Percentiles rank a stretch among this genome's conserved stretches.
These are phyloP conservation scores for Centruroides vittatus DNA, from an alignment of 1,140 invertebrate species.

Conservation along the genomic window DNA sequence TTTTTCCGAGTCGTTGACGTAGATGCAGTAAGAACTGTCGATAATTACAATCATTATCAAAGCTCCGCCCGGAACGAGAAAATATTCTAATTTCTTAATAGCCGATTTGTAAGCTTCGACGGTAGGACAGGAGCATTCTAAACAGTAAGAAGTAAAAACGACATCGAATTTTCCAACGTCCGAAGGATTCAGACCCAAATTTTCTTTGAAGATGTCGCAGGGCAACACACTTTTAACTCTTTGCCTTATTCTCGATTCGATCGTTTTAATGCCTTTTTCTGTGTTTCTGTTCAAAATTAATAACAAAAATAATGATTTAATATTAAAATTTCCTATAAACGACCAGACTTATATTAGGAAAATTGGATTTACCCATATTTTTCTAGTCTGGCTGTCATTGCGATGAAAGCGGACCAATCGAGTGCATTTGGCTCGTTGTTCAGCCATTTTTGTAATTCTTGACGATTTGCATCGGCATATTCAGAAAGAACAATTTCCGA, in stretches of 20 bases:
- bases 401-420: conserved; percentile 1
- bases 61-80: no score
- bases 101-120: no score
- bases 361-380: not conserved
- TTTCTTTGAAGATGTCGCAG: conserved; percentile 1
- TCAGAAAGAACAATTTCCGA: conserved; percentile 2
- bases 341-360: no score
- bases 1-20: no score
- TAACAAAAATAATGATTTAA: not conserved
- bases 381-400: conserved; percentile 1
- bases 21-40: no score
- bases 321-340: no score
- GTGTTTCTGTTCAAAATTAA: not conserved
- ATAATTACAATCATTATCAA: no score
- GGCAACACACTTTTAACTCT: conserved; percentile 1
- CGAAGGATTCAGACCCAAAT: not conserved
- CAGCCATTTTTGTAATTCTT: conserved; percentile 2
- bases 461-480: conserved; percentile 5
- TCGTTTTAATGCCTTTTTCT: not conserved
- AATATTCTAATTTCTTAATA: no score
- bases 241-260: conserved; percentile 3
- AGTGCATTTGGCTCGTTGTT: not conserved
- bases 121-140: no score
- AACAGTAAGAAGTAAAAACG: not conserved
- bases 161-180: conserved; percentile 1